These are phyloP conservation scores for Netelia melanura DNA, from an alignment of 2,888 invertebrate species.

Conservation along the genomic window DNA sequence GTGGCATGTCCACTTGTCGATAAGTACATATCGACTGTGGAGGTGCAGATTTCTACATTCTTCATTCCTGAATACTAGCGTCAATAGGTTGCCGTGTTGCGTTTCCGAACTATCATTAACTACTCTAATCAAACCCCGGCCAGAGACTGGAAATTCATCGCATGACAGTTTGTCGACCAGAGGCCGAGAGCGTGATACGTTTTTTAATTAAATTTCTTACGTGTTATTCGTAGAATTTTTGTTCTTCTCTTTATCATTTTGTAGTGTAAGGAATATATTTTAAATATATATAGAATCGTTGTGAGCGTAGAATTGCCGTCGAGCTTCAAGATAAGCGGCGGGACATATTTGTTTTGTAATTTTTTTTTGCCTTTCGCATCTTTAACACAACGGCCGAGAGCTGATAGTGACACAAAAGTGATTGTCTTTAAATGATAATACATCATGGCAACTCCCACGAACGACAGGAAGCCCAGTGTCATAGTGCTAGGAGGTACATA, in stretches of 20 bases:
- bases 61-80: not conserved
- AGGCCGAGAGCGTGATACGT: conserved; percentile 34
- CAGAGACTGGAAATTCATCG: conserved; percentile 48
- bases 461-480: conserved; percentile 80
- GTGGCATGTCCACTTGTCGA: not conserved
- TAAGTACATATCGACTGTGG: no score
- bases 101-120: not conserved
- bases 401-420: conserved; percentile 46
- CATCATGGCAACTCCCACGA: conserved; percentile 79
- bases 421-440: conserved; percentile 75
- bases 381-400: conserved; percentile 30
- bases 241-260: not conserved
- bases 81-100: not conserved
- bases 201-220: conserved; percentile 52
- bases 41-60: not conserved
- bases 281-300: conserved; percentile 7
- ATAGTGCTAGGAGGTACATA: conserved; percentile 82
- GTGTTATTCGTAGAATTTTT: conserved; percentile 11
- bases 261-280: not conserved
- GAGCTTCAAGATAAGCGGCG: not conserved
- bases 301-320: not conserved
- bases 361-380: conserved; percentile 31
- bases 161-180: conserved; percentile 50
- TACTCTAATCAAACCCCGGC: conserved; percentile 17
- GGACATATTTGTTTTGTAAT: conserved; percentile 16